Conservation (phyloP, 2,888 invertebrate genomes). For the Phyto melanocephala region DNA sequence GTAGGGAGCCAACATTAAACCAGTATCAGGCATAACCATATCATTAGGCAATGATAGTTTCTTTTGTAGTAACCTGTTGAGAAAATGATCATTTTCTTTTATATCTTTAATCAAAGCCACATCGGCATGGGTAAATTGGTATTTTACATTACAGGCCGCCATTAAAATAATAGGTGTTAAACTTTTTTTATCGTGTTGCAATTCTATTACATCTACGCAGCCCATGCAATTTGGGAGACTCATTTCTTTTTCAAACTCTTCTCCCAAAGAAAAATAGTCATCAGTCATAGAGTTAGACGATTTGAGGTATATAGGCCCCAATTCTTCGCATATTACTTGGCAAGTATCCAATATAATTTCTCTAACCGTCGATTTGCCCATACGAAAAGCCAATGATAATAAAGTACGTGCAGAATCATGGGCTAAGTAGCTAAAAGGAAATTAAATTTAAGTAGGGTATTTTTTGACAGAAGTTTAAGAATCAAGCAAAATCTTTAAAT, state of each 20-base stretch:
- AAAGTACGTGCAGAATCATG: constrained; percentile 49
- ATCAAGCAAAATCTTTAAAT: too few species aligned
- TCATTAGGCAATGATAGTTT: constrained; percentile 27
- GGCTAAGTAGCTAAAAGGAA: constrained; percentile 44
- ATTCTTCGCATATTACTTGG: constrained; percentile 47
- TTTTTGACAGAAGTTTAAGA: too few species aligned
- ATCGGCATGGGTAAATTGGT: constrained; percentile 42
- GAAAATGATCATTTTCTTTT: constrained; percentile 40
- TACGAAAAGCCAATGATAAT: constrained; percentile 54
- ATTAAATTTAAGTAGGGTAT: too few species aligned
- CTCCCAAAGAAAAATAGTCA: constrained; percentile 43
- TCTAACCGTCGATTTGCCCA: constrained; percentile 55
- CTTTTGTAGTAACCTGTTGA: constrained; percentile 40
- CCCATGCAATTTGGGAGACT: constrained; percentile 55
- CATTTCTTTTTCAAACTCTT: constrained; percentile 43
- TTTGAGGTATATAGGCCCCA: constrained; percentile 40
- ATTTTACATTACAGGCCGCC: constrained; percentile 45
- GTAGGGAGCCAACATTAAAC: constrained; percentile 43
- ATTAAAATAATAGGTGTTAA: constrained; percentile 43
- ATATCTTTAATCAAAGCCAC: constrained; percentile 19
- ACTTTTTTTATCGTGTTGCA: constrained; percentile 49
- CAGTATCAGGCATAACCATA: constrained; percentile 51
- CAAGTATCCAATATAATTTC: constrained; percentile 58
- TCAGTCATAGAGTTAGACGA: neutral
- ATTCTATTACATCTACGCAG: constrained; percentile 47